Evolutionary conservation across 2,113 vertebrate genomes (phyloP).

Genomic region (Trachemys scripta): DNA sequence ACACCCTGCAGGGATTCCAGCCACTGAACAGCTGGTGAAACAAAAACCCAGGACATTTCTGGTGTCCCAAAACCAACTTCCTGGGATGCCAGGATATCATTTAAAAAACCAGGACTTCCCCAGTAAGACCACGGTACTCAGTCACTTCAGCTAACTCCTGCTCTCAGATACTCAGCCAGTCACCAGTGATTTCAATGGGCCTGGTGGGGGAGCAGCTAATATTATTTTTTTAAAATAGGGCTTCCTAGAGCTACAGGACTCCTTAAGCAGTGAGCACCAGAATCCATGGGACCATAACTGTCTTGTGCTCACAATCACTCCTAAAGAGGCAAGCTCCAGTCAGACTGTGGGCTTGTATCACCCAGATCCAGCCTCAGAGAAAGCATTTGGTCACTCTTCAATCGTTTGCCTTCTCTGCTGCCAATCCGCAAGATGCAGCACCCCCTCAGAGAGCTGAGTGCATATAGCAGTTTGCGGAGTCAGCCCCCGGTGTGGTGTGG

Average conservation of each 20-base stretch:
- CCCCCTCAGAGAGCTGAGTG: not conserved
- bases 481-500: not conserved
- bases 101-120: not conserved
- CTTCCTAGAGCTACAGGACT: not conserved
- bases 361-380: not conserved
- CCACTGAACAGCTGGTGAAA: not conserved
- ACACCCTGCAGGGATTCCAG: not conserved
- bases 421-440: not conserved
- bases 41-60: not conserved
- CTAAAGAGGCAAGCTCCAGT: not conserved
- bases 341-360: not conserved
- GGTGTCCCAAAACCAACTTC: not conserved
- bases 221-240: not conserved
- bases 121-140: not conserved
- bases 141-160: not conserved
- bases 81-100: not conserved
- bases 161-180: not conserved
- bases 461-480: not conserved
- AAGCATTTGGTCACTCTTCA: not conserved
- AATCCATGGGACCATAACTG: not conserved
- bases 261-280: not conserved
- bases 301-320: not conserved
- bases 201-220: not conserved
- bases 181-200: not conserved
- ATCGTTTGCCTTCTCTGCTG: not conserved